Percentiles rank a stretch among this genome's conserved stretches.
Conservation (phyloP, 2,113 vertebrate species). For the Pluvialis apricaria region DNA sequence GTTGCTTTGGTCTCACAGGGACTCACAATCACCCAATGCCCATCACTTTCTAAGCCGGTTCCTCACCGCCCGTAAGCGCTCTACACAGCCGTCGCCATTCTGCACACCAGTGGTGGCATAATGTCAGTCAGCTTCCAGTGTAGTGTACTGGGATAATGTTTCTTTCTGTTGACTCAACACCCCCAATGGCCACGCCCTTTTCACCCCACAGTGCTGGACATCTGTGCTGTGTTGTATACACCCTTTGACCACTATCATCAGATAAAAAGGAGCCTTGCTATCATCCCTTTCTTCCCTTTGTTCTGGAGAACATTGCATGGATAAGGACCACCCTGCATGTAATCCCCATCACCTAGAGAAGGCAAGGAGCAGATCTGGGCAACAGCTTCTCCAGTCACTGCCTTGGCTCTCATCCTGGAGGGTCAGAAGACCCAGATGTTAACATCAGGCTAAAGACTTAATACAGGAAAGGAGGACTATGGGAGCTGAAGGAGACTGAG, state of each 20-base stretch:
- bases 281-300: neutral
- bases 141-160: neutral
- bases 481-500: neutral
- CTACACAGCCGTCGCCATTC: neutral
- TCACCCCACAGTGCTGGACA: neutral
- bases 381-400: neutral
- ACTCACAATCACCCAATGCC: neutral
- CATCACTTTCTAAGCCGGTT: neutral
- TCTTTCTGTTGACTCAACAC: neutral
- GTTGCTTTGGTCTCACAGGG: neutral
- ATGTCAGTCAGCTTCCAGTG: neutral
- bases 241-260: neutral
- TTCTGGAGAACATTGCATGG: neutral
- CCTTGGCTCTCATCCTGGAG: neutral
- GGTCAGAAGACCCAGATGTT: neutral
- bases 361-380: neutral
- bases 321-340: neutral
- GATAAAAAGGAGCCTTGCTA: neutral
- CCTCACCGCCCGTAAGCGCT: neutral
- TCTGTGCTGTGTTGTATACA: neutral
- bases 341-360: neutral
- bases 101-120: neutral
- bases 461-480: neutral
- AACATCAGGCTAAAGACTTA: neutral
- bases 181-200: fast-evolving